A percentile compares a stretch with the other conserved stretches of the same genome.
Conservation (phyloP, 1,140 invertebrate species). For the Cepaea nemoralis region DNA sequence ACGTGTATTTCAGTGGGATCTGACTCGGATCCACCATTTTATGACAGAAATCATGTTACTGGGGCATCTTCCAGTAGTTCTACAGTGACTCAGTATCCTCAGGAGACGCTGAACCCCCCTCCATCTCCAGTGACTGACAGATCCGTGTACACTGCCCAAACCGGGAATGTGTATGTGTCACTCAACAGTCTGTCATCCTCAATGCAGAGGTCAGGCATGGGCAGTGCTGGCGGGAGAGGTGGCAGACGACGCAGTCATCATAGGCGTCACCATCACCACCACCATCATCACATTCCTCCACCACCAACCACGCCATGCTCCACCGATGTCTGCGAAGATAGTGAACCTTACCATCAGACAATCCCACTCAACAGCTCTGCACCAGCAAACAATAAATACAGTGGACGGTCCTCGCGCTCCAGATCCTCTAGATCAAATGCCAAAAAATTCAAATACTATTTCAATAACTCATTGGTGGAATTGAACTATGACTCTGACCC, state of each 20-base stretch:
- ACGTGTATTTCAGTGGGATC: conserved; percentile 60
- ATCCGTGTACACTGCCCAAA: conserved; percentile 66
- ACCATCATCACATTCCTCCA: conserved; percentile 87
- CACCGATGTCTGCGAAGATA: conserved; percentile 91
- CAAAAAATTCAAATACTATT: conserved; percentile 52
- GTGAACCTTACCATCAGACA: conserved; percentile 66
- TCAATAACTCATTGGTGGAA: conserved; percentile 61
- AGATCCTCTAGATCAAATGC: conserved; percentile 13
- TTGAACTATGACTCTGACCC: conserved; percentile 80
- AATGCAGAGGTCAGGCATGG: conserved; percentile 8
- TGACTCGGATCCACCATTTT: conserved; percentile 66
- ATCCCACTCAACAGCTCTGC: conserved; percentile 18
- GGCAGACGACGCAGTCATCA: conserved; percentile 37
- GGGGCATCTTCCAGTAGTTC: conserved; percentile 83
- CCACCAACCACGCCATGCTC: conserved; percentile 94
- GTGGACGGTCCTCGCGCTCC: neutral
- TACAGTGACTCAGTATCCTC: conserved; percentile 78
- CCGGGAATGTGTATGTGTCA: conserved; percentile 44
- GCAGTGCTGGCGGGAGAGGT: conserved; percentile 13
- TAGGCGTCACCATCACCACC: conserved; percentile 68
- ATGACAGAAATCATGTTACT: conserved; percentile 85
- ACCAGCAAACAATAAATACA: conserved; percentile 25
- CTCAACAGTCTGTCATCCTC: conserved; percentile 36
- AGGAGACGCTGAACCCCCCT: conserved; percentile 88
- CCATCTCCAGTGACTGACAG: conserved; percentile 84